These are phyloP conservation scores for Athene noctua DNA, from an alignment of 2,113 vertebrate species.

Conservation along the genomic window DNA sequence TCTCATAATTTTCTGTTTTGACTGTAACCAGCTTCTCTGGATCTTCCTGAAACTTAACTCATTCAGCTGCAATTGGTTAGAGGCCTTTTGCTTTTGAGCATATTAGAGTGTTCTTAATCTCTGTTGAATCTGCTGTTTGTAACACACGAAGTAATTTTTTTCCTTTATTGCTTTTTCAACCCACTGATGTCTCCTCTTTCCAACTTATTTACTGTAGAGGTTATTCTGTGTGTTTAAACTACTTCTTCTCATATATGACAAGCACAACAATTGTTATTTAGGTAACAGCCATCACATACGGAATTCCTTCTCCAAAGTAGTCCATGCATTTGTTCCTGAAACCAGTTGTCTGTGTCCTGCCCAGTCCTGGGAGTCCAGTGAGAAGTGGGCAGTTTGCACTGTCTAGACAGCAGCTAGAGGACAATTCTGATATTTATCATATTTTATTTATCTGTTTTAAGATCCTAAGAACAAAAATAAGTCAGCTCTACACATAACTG, in stretches of 20 bases:
- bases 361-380: background rate
- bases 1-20: background rate
- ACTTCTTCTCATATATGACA: background rate
- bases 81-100: background rate
- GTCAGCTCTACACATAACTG: background rate
- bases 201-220: background rate
- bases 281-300: background rate
- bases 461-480: background rate
- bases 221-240: background rate
- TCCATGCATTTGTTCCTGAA: background rate
- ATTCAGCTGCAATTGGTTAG: background rate
- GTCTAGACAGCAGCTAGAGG: background rate
- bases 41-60: background rate
- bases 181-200: background rate
- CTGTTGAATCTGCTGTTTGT: background rate
- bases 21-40: background rate
- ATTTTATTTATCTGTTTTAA: background rate
- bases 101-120: background rate
- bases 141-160: background rate
- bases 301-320: background rate
- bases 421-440: background rate
- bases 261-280: background rate
- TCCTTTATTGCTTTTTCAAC: background rate
- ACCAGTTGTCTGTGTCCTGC: background rate
- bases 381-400: background rate